Evolutionary conservation across 2,113 vertebrate genomes (phyloP).

Genomic region (Corythornis cristatus): DNA sequence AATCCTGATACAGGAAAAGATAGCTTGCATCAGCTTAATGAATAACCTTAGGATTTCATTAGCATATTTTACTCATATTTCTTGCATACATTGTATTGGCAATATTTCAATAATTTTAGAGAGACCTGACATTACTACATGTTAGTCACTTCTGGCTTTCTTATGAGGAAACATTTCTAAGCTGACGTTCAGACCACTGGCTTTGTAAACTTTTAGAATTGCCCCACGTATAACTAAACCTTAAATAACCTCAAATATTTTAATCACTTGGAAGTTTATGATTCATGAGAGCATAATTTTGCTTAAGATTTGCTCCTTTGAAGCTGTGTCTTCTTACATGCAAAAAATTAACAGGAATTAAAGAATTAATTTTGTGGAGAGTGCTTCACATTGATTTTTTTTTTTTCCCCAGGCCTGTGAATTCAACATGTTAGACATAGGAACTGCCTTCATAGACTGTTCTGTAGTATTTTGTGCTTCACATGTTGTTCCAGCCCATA

Average conservation of each 20-base stretch:
- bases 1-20: background rate
- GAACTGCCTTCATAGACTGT: background rate
- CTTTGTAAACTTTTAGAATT: background rate
- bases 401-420: background rate
- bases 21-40: background rate
- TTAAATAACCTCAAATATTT: background rate
- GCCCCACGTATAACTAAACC: background rate
- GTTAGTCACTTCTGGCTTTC: background rate
- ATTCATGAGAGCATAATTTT: background rate
- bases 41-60: background rate
- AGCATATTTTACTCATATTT: background rate
- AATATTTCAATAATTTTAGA: background rate
- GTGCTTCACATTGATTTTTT: background rate
- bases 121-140: background rate
- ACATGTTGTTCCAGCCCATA: background rate
- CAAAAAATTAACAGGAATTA: background rate
- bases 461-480: background rate
- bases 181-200: background rate
- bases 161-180: background rate
- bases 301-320: background rate
- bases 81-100: background rate
- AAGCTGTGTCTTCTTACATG: background rate
- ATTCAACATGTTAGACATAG: background rate
- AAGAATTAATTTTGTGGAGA: background rate
- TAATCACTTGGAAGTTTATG: background rate